Percentiles rank a stretch among this genome's conserved stretches.
phyloP scores from a whole-genome alignment of 1,140 invertebrate species.

The Hypothenemus hampei region DNA sequence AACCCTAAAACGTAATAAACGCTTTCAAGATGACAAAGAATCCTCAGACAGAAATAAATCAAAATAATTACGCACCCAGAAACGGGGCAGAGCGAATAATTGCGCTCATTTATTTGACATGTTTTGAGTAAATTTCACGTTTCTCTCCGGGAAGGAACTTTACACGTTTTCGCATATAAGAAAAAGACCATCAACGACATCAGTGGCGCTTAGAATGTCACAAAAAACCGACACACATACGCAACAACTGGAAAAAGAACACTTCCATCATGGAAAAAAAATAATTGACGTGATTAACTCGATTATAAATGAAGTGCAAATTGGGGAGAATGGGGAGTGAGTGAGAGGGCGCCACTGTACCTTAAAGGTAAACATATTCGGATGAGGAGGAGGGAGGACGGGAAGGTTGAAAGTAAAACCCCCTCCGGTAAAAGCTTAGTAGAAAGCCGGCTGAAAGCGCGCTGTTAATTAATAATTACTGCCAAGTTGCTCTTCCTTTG shows the following conservation, averaged over 20 bases:
- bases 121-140: slow-evolving; percentile 38
- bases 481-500: slow-evolving; percentile 49
- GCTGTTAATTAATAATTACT: slow-evolving; percentile 53
- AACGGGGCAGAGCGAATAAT: slow-evolving; percentile 1
- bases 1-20: slow-evolving; percentile 7
- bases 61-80: slow-evolving; percentile 22
- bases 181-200: no score
- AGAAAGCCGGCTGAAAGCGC: slow-evolving; percentile 50
- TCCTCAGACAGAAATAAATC: slow-evolving; percentile 17
- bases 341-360: slow-evolving; percentile 13
- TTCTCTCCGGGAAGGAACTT: slow-evolving; percentile 28
- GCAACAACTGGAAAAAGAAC: no score
- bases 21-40: background rate
- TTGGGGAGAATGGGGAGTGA: no score
- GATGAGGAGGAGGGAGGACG: slow-evolving; percentile 41
- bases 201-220: no score
- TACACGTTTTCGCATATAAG: no score
- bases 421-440: slow-evolving; percentile 51
- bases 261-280: no score
- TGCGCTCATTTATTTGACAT: slow-evolving; percentile 32
- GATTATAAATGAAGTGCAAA: no score
- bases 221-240: no score
- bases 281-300: no score
- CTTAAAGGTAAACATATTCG: slow-evolving; percentile 40
- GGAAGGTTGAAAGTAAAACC: slow-evolving; percentile 43